These are phyloP conservation scores for Trachymyrmex septentrionalis DNA, from an alignment of 1,140 invertebrate genomes.

Conservation along the genomic window DNA sequence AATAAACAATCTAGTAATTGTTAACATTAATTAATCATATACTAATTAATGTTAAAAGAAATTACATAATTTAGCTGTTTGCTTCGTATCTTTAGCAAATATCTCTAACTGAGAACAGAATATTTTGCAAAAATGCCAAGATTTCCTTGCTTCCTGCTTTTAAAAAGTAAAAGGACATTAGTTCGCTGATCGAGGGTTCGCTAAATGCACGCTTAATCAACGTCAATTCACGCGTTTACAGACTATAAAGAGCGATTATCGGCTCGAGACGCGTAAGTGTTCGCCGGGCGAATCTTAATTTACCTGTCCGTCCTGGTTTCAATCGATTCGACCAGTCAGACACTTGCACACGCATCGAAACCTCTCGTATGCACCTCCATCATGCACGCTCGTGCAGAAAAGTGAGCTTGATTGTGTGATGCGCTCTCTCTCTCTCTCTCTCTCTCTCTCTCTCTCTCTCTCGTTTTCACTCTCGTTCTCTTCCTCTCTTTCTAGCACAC, in stretches of 20 bases:
- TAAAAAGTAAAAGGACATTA: conserved; percentile 38
- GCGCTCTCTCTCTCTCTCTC: neutral
- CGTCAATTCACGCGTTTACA: conserved; percentile 68
- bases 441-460: neutral
- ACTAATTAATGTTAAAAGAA: neutral
- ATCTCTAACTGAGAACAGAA: neutral
- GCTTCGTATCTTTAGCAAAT: neutral
- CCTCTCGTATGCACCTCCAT: conserved; percentile 38
- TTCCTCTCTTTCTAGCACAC: neutral
- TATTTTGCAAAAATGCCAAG: neutral
- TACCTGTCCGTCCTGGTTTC: conserved; percentile 68
- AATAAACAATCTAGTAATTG: neutral
- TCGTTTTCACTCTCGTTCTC: neutral
- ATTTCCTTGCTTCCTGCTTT: neutral
- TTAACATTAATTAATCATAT: neutral
- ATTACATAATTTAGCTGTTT: neutral
- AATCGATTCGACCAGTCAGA: conserved; percentile 60
- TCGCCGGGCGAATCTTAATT: conserved; percentile 70
- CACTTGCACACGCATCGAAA: conserved; percentile 38
- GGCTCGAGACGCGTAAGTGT: conserved; percentile 46
- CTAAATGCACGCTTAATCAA: conserved; percentile 48
- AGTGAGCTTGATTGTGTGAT: conserved; percentile 32
- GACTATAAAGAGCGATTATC: conserved; percentile 63
- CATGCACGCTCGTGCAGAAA: conserved; percentile 11
- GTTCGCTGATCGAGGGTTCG: neutral